These are phyloP conservation scores for Aleiodes alternator DNA, from an alignment of 2,888 invertebrate genomes.

Conservation along the genomic window DNA sequence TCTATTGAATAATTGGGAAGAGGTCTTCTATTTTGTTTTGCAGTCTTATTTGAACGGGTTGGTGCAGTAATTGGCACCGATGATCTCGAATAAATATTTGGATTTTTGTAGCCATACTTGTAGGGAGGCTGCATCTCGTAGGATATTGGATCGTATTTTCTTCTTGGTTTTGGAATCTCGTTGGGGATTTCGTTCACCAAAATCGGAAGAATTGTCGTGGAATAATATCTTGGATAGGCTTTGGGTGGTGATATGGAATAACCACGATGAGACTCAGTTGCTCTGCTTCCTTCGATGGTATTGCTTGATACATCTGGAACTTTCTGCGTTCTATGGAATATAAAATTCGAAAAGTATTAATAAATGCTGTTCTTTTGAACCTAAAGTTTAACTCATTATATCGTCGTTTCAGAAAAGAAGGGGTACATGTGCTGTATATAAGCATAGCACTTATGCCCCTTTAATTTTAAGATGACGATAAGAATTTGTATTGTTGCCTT, in stretches of 20 bases:
- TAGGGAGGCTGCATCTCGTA: conserved; percentile 56
- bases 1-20: conserved; percentile 6
- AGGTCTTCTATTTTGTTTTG: neutral
- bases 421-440: no score
- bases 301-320: conserved; percentile 66
- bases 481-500: no score
- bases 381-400: no score
- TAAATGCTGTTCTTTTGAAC: no score
- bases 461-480: no score
- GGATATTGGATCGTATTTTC: conserved; percentile 60
- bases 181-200: conserved; percentile 55
- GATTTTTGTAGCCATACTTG: conserved; percentile 53
- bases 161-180: conserved; percentile 56
- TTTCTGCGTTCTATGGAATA: conserved; percentile 63
- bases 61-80: conserved; percentile 25
- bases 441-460: no score
- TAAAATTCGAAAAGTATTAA: neutral
- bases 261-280: neutral
- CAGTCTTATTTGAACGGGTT: conserved; percentile 19
- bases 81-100: conserved; percentile 50
- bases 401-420: no score
- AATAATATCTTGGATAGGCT: conserved; percentile 56
- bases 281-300: conserved; percentile 65
- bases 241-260: conserved; percentile 47
- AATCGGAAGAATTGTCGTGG: conserved; percentile 57